A percentile compares a stretch with the other conserved stretches of the same genome.
Conservation (phyloP, 2,797 vertebrate species). For the Poeciliopsis presidionis region DNA sequence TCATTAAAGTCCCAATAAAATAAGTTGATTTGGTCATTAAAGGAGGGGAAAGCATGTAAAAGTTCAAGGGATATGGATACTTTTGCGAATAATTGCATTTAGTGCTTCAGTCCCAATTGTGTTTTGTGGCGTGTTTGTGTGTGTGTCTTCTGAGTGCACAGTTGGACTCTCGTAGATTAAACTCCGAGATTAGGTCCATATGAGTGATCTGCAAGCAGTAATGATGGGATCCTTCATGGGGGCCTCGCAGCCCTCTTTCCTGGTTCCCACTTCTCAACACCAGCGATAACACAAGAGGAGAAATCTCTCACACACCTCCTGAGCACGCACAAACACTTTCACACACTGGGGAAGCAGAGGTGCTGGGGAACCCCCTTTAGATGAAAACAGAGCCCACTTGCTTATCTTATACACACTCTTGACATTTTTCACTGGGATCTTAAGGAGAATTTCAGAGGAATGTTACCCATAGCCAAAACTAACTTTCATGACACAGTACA, state of each 20-base stretch:
- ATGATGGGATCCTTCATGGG: constrained; percentile 40
- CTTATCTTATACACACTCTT: constrained; percentile 53
- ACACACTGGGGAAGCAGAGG: constrained; percentile 49
- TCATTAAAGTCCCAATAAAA: neutral
- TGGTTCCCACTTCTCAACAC: constrained; percentile 70
- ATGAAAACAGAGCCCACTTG: constrained; percentile 38
- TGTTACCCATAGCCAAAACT: constrained; percentile 10
- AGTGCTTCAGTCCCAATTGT: neutral
- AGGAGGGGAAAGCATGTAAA: neutral
- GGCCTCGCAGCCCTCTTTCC: constrained; percentile 41
- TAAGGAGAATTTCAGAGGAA: constrained; percentile 19
- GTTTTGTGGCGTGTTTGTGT: neutral
- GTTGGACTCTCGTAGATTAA: neutral
- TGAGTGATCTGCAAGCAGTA: constrained; percentile 9
- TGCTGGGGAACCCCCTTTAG: constrained; percentile 57
- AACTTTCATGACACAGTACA: neutral
- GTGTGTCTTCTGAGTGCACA: neutral
- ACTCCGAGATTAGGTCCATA: neutral
- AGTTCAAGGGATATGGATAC: neutral
- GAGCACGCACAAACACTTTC: constrained; percentile 24
- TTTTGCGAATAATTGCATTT: neutral
- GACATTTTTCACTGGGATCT: constrained; percentile 30
- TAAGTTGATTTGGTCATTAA: neutral
- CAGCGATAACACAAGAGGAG: constrained; percentile 64
- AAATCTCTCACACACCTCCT: constrained; percentile 33